A percentile compares a stretch with the other conserved stretches of the same genome.
Evolutionary conservation across 2,113 vertebrate species (phyloP).

Genomic region (Zingel zingel): DNA sequence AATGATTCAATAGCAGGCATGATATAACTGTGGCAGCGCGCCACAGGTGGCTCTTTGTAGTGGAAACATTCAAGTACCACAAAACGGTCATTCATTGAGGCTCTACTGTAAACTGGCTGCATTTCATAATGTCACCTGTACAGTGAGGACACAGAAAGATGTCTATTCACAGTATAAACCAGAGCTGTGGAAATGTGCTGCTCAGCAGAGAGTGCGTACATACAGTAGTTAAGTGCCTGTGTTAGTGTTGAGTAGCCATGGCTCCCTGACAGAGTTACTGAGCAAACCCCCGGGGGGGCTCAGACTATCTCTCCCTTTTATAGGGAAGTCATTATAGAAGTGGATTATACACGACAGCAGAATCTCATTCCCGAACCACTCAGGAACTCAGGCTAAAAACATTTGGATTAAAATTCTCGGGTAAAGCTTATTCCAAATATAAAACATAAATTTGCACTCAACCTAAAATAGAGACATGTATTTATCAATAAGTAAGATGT

Average conservation of each 20-base stretch:
- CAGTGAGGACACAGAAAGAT: constrained; percentile 26
- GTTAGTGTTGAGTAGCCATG: constrained; percentile 55
- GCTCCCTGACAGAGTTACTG: constrained; percentile 74
- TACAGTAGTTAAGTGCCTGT: constrained; percentile 52
- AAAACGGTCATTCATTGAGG: constrained; percentile 5
- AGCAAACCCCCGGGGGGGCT: constrained; percentile 65
- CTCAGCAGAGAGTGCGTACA: constrained; percentile 61
- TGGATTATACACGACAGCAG: constrained; percentile 76
- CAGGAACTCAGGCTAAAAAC: constrained; percentile 55
- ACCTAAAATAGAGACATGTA: not conserved
- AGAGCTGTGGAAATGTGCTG: constrained; percentile 38
- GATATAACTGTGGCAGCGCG: constrained; percentile 29
- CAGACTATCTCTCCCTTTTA: constrained; percentile 65
- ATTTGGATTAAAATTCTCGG: constrained; percentile 64
- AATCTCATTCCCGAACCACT: constrained; percentile 75
- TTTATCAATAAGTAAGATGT: not conserved
- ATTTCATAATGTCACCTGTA: constrained; percentile 48
- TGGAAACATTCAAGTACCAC: constrained; percentile 17
- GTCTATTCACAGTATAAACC: constrained; percentile 29
- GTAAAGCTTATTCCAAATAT: constrained; percentile 63
- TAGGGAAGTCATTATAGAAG: constrained; percentile 77
- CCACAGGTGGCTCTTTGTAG: constrained; percentile 29
- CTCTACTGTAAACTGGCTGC: constrained; percentile 3
- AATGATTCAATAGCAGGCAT: constrained; percentile 42
- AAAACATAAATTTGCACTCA: constrained; percentile 67